These are phyloP conservation scores for Plebejus argus DNA, from an alignment of 2,888 invertebrate genomes.

Conservation along the genomic window DNA sequence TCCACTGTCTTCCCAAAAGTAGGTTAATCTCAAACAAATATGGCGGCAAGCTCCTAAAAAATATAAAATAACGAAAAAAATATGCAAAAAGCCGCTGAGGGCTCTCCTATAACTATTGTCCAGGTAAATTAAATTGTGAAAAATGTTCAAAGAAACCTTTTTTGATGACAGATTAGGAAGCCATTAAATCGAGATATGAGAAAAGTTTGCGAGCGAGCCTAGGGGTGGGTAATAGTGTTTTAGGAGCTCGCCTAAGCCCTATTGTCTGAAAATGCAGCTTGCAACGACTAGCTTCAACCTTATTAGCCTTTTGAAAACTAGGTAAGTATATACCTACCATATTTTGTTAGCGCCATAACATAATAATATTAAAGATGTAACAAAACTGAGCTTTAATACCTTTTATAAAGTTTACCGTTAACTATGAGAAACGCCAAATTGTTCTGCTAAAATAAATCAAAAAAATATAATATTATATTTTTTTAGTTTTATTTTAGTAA, in stretches of 20 bases:
- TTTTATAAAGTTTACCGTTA: too few species aligned
- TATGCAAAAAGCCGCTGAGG: background rate
- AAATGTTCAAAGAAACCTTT: constrained; percentile 22
- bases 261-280: background rate
- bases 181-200: constrained; percentile 24
- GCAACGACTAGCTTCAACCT: background rate
- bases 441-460: too few species aligned
- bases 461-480: too few species aligned
- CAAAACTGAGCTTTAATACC: too few species aligned
- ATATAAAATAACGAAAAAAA: background rate
- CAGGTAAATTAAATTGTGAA: constrained; percentile 19
- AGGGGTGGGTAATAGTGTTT: background rate
- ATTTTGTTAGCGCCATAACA: too few species aligned
- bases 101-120: background rate
- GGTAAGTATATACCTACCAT: too few species aligned
- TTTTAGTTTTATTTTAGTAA: too few species aligned
- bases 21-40: constrained; percentile 10
- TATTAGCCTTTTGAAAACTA: background rate
- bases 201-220: constrained; percentile 31
- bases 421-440: too few species aligned
- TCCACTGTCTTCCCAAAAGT: background rate
- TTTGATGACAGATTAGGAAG: constrained; percentile 16
- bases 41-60: background rate
- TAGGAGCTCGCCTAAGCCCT: background rate
- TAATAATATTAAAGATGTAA: too few species aligned